Percentiles rank a stretch among this genome's conserved stretches.
phyloP scores from a whole-genome alignment of 2,888 invertebrate species.

The Nemotelus pantherinus region DNA sequence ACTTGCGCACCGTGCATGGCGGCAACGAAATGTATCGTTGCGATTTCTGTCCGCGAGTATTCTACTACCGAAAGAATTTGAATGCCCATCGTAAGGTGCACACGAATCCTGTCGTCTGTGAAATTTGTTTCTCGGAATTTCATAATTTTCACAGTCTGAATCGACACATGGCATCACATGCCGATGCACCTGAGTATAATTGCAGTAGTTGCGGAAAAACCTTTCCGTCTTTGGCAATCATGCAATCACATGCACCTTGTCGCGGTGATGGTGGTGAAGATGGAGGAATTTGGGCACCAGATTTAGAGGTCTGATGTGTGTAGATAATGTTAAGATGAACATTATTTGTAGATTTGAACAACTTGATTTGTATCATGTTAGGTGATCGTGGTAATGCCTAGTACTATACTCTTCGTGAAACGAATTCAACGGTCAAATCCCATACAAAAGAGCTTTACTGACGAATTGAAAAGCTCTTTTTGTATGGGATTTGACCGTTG shows the following conservation, averaged over 20 bases:
- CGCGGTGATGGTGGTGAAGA: not conserved
- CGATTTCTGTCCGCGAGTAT: conserved; percentile 15
- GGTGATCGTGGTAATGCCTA: too few relatives aligned
- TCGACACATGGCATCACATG: conserved; percentile 14
- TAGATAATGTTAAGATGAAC: too few relatives aligned
- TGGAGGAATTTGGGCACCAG: too few relatives aligned
- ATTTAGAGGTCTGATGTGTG: too few relatives aligned
- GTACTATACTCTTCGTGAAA: too few relatives aligned
- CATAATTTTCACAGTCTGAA: conserved; percentile 18
- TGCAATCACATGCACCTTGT: conserved; percentile 16
- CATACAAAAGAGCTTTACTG: too few relatives aligned
- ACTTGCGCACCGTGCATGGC: conserved; percentile 9
- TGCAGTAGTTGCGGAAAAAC: conserved; percentile 21
- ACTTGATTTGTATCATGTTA: too few relatives aligned
- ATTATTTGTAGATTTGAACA: too few relatives aligned
- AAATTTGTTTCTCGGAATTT: conserved; percentile 25
- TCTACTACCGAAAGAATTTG: conserved; percentile 24
- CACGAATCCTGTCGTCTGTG: conserved; percentile 17
- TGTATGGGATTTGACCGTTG: too few relatives aligned
- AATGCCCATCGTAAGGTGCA: conserved; percentile 19
- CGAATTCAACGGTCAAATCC: too few relatives aligned
- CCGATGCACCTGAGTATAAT: conserved; percentile 17
- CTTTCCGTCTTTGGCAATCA: not conserved
- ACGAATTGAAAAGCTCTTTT: too few relatives aligned
- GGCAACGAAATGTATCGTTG: conserved; percentile 24